A percentile compares a stretch with the other conserved stretches of the same genome.
Conservation (phyloP, 2,113 vertebrate species). For the Vanacampus margaritifer region DNA sequence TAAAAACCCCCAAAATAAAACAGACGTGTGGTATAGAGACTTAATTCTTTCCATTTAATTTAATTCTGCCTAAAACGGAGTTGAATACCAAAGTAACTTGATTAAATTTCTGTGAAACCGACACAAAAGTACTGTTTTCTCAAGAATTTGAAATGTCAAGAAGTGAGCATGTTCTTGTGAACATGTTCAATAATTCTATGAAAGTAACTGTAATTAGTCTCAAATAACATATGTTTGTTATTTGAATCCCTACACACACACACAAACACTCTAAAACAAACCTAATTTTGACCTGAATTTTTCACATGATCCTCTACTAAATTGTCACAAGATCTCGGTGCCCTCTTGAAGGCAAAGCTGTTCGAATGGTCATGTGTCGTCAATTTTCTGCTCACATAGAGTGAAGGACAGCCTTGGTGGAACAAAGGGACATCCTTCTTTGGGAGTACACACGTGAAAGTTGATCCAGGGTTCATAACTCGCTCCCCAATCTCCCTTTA, state of each 20-base stretch:
- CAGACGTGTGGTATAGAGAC: neutral
- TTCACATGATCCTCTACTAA: neutral
- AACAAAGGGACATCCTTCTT: slow-evolving; percentile 69
- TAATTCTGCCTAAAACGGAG: neutral
- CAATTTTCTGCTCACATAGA: slow-evolving; percentile 7
- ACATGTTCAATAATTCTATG: neutral
- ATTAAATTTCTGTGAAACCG: neutral
- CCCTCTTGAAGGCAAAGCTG: neutral
- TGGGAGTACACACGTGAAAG: slow-evolving; percentile 63
- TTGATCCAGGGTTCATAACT: slow-evolving; percentile 69
- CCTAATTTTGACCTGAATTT: neutral
- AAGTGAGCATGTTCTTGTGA: neutral
- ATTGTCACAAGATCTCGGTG: neutral
- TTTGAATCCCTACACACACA: no score
- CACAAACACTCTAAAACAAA: neutral
- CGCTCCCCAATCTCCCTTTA: slow-evolving; percentile 2
- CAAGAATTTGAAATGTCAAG: neutral
- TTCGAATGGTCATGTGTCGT: neutral
- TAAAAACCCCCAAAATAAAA: neutral
- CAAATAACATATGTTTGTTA: neutral
- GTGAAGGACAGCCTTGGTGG: slow-evolving; percentile 33
- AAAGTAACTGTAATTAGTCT: no score
- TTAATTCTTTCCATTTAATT: neutral
- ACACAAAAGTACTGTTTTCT: neutral
- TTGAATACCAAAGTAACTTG: no score